These are phyloP conservation scores for Troides oblongomaculatus DNA, from an alignment of 2,888 invertebrate genomes.

Conservation along the genomic window DNA sequence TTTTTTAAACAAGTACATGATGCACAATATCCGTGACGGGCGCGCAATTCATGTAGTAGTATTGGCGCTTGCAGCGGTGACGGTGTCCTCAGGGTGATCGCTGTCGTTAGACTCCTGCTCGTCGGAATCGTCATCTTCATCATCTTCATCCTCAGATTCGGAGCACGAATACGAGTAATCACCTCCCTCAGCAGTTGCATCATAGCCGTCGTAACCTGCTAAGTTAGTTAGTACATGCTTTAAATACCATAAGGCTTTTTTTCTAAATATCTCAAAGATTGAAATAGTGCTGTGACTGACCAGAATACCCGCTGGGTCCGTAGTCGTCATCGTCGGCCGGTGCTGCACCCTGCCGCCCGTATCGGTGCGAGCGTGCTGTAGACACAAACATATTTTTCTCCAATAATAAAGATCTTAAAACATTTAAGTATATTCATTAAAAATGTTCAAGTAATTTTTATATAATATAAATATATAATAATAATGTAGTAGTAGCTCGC, in stretches of 20 bases:
- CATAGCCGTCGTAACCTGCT: slow-evolving; percentile 69
- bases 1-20: no score
- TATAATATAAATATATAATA: no score
- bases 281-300: slow-evolving; percentile 25
- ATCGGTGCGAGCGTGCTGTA: slow-evolving; percentile 91
- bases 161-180: slow-evolving; percentile 62
- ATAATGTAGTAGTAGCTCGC: no score
- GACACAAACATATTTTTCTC: slow-evolving; percentile 18
- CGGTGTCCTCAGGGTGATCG: slow-evolving; percentile 33
- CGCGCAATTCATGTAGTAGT: not conserved
- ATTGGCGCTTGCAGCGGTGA: slow-evolving; percentile 23
- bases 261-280: no score
- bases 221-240: no score
- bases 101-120: slow-evolving; percentile 44
- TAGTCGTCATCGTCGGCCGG: slow-evolving; percentile 83
- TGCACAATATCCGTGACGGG: not conserved
- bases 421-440: no score
- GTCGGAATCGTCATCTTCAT: slow-evolving; percentile 62
- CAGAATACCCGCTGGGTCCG: slow-evolving; percentile 61
- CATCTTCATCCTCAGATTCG: slow-evolving; percentile 73
- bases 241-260: no score
- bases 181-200: slow-evolving; percentile 59
- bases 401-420: no score
- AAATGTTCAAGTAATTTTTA: no score
- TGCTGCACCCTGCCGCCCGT: slow-evolving; percentile 89